These are phyloP conservation scores for Myanophis thanlyinensis DNA, from an alignment of 2,113 vertebrate genomes.

Conservation along the genomic window DNA sequence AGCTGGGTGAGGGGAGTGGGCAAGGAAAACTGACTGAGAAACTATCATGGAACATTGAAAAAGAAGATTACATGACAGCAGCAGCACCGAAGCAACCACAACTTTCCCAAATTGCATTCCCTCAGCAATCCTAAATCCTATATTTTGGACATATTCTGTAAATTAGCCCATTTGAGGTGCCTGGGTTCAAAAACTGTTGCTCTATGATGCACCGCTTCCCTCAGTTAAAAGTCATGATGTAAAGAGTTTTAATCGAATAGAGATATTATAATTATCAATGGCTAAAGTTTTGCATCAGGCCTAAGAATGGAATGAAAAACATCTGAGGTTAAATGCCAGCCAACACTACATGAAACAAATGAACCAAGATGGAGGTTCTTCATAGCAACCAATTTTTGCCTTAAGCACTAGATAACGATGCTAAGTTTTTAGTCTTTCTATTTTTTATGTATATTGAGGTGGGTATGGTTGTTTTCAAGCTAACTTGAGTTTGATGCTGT, in stretches of 20 bases:
- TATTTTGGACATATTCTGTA: background rate
- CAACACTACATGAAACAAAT: background rate
- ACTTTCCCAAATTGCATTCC: background rate
- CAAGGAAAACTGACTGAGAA: background rate
- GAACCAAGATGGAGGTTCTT: background rate
- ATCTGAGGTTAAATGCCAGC: background rate
- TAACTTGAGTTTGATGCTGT: conserved; percentile 64
- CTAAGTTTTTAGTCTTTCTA: background rate
- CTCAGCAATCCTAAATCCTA: background rate
- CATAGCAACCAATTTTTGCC: background rate
- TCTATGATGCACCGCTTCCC: background rate
- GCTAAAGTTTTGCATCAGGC: background rate
- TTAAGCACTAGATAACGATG: background rate
- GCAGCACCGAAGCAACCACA: background rate
- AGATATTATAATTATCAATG: background rate
- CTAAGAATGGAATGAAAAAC: background rate
- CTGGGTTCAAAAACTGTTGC: background rate
- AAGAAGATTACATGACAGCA: background rate
- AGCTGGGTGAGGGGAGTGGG: background rate
- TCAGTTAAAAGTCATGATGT: background rate
- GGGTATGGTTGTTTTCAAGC: conserved; percentile 27
- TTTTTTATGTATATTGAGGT: background rate
- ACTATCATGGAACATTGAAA: background rate
- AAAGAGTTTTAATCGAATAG: background rate
- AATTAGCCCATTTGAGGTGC: background rate